Conservation (phyloP, 2,113 vertebrate genomes). For the Oenanthe melanoleuca region DNA sequence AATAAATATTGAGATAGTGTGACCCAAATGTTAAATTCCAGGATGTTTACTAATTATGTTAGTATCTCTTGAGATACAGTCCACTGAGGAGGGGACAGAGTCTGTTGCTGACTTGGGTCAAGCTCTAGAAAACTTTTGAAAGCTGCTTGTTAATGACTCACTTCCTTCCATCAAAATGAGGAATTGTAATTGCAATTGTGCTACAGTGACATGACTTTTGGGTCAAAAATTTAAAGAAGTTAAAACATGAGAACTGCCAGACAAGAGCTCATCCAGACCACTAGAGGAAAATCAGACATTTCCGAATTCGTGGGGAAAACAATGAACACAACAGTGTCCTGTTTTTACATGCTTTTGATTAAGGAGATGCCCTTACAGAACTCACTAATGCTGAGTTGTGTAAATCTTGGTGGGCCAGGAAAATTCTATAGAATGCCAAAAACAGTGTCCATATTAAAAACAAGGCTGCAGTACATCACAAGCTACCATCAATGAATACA, state of each 20-base stretch:
- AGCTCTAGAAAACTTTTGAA: background rate
- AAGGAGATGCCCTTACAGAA: background rate
- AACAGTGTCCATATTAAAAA: background rate
- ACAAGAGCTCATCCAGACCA: constrained; percentile 1
- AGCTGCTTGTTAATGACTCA: background rate
- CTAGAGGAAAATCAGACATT: background rate
- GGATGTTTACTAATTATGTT: background rate
- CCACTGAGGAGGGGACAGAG: background rate
- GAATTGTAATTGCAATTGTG: background rate
- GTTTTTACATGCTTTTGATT: background rate
- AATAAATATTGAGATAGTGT: background rate
- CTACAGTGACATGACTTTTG: background rate
- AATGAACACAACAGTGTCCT: background rate
- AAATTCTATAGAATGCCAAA: background rate
- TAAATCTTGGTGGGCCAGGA: background rate
- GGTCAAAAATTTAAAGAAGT: constrained; percentile 29
- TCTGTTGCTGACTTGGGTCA: background rate
- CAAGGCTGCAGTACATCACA: background rate
- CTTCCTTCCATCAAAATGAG: constrained; percentile 30
- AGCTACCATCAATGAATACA: background rate
- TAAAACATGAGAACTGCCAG: background rate
- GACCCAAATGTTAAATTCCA: background rate
- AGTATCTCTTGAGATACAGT: background rate
- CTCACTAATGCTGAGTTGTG: background rate
- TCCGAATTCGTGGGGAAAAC: background rate